These are phyloP conservation scores for Venturia canescens DNA, from an alignment of 1,140 invertebrate genomes.

Conservation along the genomic window DNA sequence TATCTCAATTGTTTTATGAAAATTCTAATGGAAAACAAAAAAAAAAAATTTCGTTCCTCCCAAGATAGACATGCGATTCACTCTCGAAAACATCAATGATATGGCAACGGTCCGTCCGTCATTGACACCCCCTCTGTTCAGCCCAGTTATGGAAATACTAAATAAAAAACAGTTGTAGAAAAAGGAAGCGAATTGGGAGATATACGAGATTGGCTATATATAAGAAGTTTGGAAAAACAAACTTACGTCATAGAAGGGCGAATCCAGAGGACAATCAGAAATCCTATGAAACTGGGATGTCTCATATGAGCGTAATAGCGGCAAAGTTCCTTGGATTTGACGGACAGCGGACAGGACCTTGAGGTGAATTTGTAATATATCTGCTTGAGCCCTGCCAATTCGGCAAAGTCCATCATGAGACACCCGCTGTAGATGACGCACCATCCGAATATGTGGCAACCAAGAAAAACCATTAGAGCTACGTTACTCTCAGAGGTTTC, in stretches of 20 bases:
- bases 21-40: no score
- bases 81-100: no score
- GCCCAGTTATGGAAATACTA: no score
- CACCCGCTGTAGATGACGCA: conserved; percentile 80
- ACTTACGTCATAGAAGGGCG: conserved; percentile 78
- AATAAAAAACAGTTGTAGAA: no score
- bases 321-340: conserved; percentile 74
- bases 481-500: conserved; percentile 68
- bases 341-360: conserved; percentile 70
- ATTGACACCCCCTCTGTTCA: no score
- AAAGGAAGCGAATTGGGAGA: no score
- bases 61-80: no score
- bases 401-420: conserved; percentile 80
- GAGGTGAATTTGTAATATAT: conserved; percentile 76
- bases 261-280: conserved; percentile 77
- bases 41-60: no score
- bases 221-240: no score
- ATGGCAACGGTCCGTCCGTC: no score
- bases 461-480: conserved; percentile 74
- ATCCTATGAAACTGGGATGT: conserved; percentile 78
- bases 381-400: conserved; percentile 80
- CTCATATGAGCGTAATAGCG: conserved; percentile 77
- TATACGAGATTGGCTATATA: no score
- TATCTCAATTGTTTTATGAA: no score
- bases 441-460: conserved; percentile 78